Percentiles rank a stretch among this genome's conserved stretches.
These are phyloP conservation scores for Cheilosia urbana DNA, from an alignment of 2,888 invertebrate genomes.

Conservation along the genomic window DNA sequence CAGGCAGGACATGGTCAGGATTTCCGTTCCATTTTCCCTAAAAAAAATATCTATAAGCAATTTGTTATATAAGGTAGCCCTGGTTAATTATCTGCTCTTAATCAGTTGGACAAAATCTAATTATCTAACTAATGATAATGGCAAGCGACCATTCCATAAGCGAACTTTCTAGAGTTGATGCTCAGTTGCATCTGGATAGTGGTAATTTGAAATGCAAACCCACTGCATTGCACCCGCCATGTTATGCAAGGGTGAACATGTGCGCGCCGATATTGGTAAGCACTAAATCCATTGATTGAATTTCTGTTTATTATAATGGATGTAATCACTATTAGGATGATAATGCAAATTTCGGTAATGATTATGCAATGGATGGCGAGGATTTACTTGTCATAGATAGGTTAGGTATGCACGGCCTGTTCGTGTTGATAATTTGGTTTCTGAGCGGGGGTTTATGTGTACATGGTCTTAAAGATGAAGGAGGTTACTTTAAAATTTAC, in stretches of 20 bases:
- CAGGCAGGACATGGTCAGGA: conserved; percentile 11
- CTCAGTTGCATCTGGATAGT: conserved; percentile 1
- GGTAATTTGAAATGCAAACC: background rate
- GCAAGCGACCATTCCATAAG: background rate
- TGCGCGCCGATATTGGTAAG: conserved; percentile 1
- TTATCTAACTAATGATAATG: conserved; percentile 33
- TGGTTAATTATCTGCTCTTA: conserved; percentile 11
- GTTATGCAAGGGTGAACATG: conserved; percentile 32
- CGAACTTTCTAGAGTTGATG: background rate
- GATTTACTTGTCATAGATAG: conserved; percentile 14
- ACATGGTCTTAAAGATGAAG: background rate
- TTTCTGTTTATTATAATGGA: conserved; percentile 56
- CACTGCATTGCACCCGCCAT: too few species aligned
- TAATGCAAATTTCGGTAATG: conserved; percentile 41
- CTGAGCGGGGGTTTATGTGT: background rate
- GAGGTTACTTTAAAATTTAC: background rate
- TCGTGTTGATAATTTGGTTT: background rate
- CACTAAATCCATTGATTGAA: conserved; percentile 41
- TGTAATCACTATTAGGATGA: conserved; percentile 38
- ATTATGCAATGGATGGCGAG: conserved; percentile 12
- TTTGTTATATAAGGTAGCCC: conserved; percentile 4
- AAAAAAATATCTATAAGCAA: background rate
- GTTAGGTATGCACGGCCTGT: background rate
- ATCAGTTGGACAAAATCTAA: conserved; percentile 26
- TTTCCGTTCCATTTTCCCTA: conserved; percentile 13